Evolutionary conservation across 2,113 vertebrate species (phyloP).

Genomic region (Campylomormyrus tamandua): DNA sequence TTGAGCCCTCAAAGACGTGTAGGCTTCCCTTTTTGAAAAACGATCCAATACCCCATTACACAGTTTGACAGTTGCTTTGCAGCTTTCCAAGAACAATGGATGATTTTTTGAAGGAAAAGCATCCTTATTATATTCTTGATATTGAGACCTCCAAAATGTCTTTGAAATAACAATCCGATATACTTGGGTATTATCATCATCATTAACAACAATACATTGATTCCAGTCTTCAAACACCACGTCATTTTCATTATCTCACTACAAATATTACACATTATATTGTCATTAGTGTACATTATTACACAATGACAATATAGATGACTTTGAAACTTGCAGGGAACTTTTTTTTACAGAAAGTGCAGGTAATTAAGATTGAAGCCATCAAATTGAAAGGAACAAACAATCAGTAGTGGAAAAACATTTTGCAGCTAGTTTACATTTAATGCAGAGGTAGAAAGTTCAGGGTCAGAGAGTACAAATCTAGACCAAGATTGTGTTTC

Average conservation of each 20-base stretch:
- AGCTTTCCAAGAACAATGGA: not conserved
- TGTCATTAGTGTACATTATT: not conserved
- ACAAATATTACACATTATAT: not conserved
- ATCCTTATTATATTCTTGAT: not conserved
- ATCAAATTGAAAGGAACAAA: too few relatives aligned
- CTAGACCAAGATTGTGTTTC: too few relatives aligned
- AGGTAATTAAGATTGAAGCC: not conserved
- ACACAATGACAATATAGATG: not conserved
- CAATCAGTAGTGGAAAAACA: too few relatives aligned
- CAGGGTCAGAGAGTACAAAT: too few relatives aligned
- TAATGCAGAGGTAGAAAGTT: too few relatives aligned
- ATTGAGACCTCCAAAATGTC: not conserved
- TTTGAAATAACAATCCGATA: not conserved
- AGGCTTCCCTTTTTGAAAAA: not conserved
- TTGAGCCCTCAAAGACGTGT: not conserved
- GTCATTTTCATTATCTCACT: not conserved
- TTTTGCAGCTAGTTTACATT: too few relatives aligned
- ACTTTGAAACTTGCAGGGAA: not conserved
- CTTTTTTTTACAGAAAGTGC: too few relatives aligned
- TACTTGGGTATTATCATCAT: not conserved
- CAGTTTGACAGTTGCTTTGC: not conserved
- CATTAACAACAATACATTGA: not conserved
- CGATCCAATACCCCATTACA: not conserved
- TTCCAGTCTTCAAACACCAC: not conserved
- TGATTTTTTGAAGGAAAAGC: not conserved